These are phyloP conservation scores for Philonicus albiceps DNA, from an alignment of 2,888 invertebrate genomes.

Conservation along the genomic window DNA sequence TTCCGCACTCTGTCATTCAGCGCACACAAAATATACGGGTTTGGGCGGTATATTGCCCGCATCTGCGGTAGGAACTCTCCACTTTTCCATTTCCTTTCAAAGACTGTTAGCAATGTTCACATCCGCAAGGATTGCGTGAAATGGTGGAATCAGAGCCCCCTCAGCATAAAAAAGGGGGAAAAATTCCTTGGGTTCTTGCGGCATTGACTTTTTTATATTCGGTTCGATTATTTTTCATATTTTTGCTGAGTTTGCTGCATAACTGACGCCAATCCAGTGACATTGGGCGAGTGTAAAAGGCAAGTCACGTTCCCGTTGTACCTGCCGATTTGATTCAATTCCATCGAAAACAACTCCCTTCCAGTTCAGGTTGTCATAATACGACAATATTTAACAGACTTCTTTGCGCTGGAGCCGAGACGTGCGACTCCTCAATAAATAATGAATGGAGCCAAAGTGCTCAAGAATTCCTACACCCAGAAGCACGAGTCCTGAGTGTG, in stretches of 20 bases:
- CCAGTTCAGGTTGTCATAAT: neutral
- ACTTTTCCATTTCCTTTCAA: neutral
- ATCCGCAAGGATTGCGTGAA: neutral
- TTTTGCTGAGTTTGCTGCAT: neutral
- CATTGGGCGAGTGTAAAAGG: neutral
- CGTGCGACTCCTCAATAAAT: neutral
- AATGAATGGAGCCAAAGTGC: neutral
- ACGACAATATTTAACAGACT: neutral
- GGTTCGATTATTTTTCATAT: neutral
- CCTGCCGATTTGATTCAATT: constrained; percentile 27
- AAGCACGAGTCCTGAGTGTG: neutral
- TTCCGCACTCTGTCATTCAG: neutral
- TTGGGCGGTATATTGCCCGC: neutral
- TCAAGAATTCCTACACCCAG: neutral
- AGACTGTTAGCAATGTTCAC: neutral
- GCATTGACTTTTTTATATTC: constrained; percentile 16
- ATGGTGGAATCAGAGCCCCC: neutral
- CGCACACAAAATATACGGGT: neutral
- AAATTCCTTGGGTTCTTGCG: neutral
- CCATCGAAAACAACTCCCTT: neutral
- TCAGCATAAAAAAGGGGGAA: neutral
- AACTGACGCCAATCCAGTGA: neutral
- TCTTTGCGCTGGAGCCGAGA: neutral
- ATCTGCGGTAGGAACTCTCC: neutral
- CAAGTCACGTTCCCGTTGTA: neutral